Conservation (phyloP, 2,113 vertebrate species). For the Periophthalmodon schlosseri region DNA sequence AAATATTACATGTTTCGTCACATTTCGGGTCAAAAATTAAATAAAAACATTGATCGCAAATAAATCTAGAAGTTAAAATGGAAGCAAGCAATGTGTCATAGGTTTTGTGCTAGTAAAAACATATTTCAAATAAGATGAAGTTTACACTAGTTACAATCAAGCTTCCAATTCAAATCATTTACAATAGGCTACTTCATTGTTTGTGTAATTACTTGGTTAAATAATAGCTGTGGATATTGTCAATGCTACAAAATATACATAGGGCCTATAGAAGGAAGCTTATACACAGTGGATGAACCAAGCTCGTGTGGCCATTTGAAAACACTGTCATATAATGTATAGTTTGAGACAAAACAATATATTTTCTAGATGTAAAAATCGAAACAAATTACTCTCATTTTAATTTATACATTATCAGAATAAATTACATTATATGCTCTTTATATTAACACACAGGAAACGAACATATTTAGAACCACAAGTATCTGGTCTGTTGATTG, state of each 20-base stretch:
- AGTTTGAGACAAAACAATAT: conserved; percentile 17
- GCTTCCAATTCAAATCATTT: conserved; percentile 34
- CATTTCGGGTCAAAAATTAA: conserved; percentile 31
- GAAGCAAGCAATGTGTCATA: not conserved
- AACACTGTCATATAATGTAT: conserved; percentile 47
- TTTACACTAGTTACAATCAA: conserved; percentile 46
- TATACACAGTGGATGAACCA: conserved; percentile 53
- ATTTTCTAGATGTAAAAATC: conserved; percentile 32
- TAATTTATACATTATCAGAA: conserved; percentile 65
- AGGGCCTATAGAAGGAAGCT: conserved; percentile 41
- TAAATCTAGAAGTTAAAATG: conserved; percentile 37
- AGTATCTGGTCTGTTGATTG: conserved; percentile 79
- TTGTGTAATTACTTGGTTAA: conserved; percentile 56
- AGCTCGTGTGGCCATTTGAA: conserved; percentile 23
- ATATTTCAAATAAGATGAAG: conserved; percentile 45
- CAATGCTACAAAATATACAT: conserved; percentile 62
- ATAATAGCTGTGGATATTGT: conserved; percentile 58
- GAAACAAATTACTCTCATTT: conserved; percentile 57
- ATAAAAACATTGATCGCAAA: conserved; percentile 29
- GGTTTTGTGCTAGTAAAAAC: conserved; percentile 36
- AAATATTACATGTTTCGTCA: conserved; percentile 27
- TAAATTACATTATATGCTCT: conserved; percentile 73
- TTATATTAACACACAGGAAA: conserved; percentile 69
- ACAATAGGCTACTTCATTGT: conserved; percentile 34
- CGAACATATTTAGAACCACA: conserved; percentile 76